Evolutionary conservation across 2,888 invertebrate species (phyloP).

Genomic region (Melanchra persicariae): DNA sequence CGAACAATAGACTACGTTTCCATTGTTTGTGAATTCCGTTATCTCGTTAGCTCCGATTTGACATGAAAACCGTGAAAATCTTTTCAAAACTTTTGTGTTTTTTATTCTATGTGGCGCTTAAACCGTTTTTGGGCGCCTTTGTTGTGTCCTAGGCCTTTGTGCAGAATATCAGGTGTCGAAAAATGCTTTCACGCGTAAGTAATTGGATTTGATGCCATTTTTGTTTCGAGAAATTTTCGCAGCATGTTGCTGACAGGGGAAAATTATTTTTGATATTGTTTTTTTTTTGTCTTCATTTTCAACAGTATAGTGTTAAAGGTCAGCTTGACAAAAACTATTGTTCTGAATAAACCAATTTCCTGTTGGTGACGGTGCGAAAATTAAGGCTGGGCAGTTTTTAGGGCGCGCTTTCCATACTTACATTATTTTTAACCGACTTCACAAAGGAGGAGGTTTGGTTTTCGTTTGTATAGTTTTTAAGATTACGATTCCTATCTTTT

Average conservation of each 20-base stretch:
- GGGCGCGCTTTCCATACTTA: not conserved
- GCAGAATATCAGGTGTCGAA: slow-evolving; percentile 35
- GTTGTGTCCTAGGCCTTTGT: slow-evolving; percentile 33
- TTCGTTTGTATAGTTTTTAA: not conserved
- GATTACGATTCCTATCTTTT: not conserved
- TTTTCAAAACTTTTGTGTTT: slow-evolving; percentile 21
- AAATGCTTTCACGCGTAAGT: slow-evolving; percentile 25
- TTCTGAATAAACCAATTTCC: slow-evolving; percentile 30
- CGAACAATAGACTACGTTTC: slow-evolving; percentile 30
- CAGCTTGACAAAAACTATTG: not conserved
- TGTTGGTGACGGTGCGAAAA: slow-evolving; percentile 13
- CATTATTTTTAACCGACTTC: not conserved
- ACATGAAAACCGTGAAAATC: slow-evolving; percentile 36
- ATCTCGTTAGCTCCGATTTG: slow-evolving; percentile 34
- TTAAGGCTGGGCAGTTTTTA: not conserved
- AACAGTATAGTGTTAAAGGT: slow-evolving; percentile 2
- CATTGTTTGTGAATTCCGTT: slow-evolving; percentile 40
- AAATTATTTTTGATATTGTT: slow-evolving; percentile 13
- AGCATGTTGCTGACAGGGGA: slow-evolving; percentile 8
- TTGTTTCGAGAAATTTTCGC: slow-evolving; percentile 7
- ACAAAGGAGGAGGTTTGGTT: not conserved
- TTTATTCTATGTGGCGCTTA: slow-evolving; percentile 3
- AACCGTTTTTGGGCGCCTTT: slow-evolving; percentile 5
- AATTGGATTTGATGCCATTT: slow-evolving; percentile 17
- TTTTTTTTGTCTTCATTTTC: slow-evolving; percentile 8